A percentile compares a stretch with the other conserved stretches of the same genome.
Conservation (phyloP, 35 echinoderm and acorn worm species). For the Acanthaster planci region DNA sequence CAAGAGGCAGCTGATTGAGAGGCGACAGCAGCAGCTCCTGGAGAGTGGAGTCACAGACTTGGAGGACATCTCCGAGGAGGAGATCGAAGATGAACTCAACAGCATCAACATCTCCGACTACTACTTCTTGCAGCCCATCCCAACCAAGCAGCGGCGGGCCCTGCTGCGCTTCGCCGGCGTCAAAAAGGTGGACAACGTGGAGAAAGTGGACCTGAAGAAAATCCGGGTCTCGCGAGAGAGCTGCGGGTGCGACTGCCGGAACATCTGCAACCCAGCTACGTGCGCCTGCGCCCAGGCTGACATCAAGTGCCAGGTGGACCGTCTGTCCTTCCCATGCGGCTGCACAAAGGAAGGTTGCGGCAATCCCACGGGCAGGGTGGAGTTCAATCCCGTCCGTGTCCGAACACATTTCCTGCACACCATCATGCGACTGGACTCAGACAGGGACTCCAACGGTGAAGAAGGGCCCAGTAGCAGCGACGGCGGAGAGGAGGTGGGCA, state of each 20-base stretch:
- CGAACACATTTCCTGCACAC: constrained; percentile 93
- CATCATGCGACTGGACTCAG: constrained; percentile 78
- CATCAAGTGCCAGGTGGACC: constrained; percentile 97
- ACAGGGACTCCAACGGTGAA: constrained; percentile 57
- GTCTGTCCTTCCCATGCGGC: constrained; percentile 92
- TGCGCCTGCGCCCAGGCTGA: constrained; percentile 82
- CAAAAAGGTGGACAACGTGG: constrained; percentile 89
- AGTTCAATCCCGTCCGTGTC: constrained; percentile 90
- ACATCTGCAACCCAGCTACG: constrained; percentile 82
- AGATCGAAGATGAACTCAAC: constrained; percentile 83
- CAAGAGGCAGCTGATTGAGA: constrained; percentile 69
- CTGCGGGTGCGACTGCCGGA: constrained; percentile 90
- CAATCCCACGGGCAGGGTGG: constrained; percentile 77
- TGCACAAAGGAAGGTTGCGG: constrained; percentile 89
- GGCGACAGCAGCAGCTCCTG: constrained; percentile 67
- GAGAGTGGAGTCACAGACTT: constrained; percentile 33
- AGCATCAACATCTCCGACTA: constrained; percentile 86
- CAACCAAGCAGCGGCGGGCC: constrained; percentile 79
- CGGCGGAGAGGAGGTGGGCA: neutral
- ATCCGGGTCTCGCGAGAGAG: constrained; percentile 86
- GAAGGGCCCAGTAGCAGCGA: neutral
- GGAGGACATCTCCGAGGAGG: constrained; percentile 60
- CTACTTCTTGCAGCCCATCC: constrained; percentile 95
- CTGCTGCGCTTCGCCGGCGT: constrained; percentile 77
- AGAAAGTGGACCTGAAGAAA: constrained; percentile 90